These are phyloP conservation scores for Drosophila guanche DNA, from an alignment of 1,140 invertebrate species.

Conservation along the genomic window DNA sequence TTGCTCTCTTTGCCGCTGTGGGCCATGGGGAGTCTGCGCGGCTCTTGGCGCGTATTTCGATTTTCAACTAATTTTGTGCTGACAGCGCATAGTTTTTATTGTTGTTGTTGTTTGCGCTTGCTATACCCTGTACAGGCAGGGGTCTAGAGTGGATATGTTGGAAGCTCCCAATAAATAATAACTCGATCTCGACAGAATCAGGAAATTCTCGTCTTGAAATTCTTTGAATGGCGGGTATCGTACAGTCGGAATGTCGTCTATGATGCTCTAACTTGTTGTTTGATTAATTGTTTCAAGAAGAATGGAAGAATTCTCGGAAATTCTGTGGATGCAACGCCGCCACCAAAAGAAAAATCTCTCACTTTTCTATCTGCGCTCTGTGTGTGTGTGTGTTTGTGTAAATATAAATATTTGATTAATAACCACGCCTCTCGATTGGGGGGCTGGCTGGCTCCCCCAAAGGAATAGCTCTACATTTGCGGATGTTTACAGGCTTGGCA, in stretches of 20 bases:
- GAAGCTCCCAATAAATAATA: no score
- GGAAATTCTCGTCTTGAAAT: no score
- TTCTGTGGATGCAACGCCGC: constrained; percentile 55
- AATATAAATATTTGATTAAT: constrained; percentile 82
- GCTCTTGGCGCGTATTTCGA: constrained; percentile 26
- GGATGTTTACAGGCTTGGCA: constrained; percentile 80
- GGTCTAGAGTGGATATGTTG: no score
- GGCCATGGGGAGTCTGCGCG: constrained; percentile 29
- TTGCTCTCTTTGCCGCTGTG: constrained; percentile 4
- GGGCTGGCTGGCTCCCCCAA: constrained; percentile 11
- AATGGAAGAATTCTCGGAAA: constrained; percentile 74
- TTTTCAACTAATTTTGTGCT: constrained; percentile 40
- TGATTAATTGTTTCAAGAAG: constrained; percentile 77
- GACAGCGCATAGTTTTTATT: constrained; percentile 42
- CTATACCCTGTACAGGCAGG: no score
- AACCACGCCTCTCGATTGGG: constrained; percentile 55
- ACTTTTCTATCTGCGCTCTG: constrained; percentile 11
- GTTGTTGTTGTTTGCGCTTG: constrained; percentile 28
- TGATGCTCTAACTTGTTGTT: constrained; percentile 35
- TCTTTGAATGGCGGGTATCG: no score
- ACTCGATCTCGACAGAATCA: no score
- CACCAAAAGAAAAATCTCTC: constrained; percentile 34
- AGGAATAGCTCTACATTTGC: constrained; percentile 63
- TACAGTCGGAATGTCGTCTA: background rate
- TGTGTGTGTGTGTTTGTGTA: constrained; percentile 58